Base-by-base conservation (phyloP, 2,113 vertebrate species). In the Rhabdornis inornatus region DNA sequence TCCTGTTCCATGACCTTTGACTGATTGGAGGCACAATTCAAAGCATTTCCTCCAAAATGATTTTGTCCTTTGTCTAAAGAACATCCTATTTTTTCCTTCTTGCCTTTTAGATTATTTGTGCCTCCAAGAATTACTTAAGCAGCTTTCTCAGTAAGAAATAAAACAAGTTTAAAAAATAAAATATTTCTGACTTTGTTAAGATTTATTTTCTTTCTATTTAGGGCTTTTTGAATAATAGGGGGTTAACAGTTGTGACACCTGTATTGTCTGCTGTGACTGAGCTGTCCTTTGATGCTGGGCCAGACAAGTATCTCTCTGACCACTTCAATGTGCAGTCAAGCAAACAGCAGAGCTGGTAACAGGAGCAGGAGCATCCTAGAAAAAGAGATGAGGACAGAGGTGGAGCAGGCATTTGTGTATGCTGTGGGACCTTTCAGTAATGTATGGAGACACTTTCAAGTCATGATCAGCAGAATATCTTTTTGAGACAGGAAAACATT, bases 311-410 rank as follows among this genome's bases (percentile, higher is more conserved):
- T 33, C 15, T 47, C 20, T 66, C 53, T 77, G 35, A 88, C 10
- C 7, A 37, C 18, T 33, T 45, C 49, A 64, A 5, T 1, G 0
- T 20, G 16, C 0, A 1, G 35, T 33, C n/a, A 56, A 40, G 40
- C 17, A 55, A 69, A 72, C 3, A 59, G 40, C 28, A 55, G 63
- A 81, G 23, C 44, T 22, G 13, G 5, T 35, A n/a, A 11, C 63
- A 63, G 31, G 25, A 61, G 21, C 12, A 40, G 49, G 7, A 53
- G 16, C 27, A 80, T 27, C 19, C 53, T 18, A 22, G 42, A 31
- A 35, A 69, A 83, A 37, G 4, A n/a, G 11, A 30, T 30, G n/a
- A 55, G n/a, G 23, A 25, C 57, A 68, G 59, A 63, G 17, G 13
- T 40, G 59, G 8, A 20, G 4, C 20, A 39, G 40, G 35, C 13